Evolutionary conservation across 92 coral and sea anemone species (phyloP), one percentile per base, ranked within the genome.

Genomic region (Umimayanthus kanabou): DNA sequence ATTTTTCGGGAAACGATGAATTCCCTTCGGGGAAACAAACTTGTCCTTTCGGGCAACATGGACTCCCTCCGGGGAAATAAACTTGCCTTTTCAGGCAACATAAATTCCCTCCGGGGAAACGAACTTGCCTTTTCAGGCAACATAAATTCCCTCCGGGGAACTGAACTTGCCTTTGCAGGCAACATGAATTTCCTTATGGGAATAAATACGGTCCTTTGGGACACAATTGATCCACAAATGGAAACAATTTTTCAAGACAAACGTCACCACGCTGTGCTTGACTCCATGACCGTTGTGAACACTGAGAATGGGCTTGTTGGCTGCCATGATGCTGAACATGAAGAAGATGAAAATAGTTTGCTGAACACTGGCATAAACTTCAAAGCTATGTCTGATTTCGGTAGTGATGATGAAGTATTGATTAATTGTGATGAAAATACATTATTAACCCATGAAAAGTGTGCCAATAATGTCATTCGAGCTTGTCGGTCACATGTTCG

Each of bases 171-270:
- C 80, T 79, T 88, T 88, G 42, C 80, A 88, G 86, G 90, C 90
- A 88, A 66, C 79, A 88, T 88, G 90, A 88, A 80, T 45, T 80
- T 71, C 89, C 89, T 76, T 88, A 67, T 47, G 90, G 80, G 85
- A 88, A 69, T 88, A 50, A 45, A 80, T 66, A 69, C 86, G 58
- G 90, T 80, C 86, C 90, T 88, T 88, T 84, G 80, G 79, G 90
- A 88, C 65, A 88, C 77, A 87, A 87, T 61, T 77, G 89, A 87
- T 87, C 77, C 85, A 8, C 42, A 87, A 87, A 26, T 87, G 84
- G 77, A 87, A 87, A 87, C 65, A 75, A 86, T 25, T 71, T 67
- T 71, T 84, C 69, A 37, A 81, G 86, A 45, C 75, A 43, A 74
- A 14, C 76, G 6, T 71, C 69, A n/a, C 79, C n/a, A 85, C 77